A percentile compares a stretch with the other conserved stretches of the same genome.
Evolutionary conservation across 2,797 vertebrate genomes (phyloP).

Genomic region (Periparus ater): DNA sequence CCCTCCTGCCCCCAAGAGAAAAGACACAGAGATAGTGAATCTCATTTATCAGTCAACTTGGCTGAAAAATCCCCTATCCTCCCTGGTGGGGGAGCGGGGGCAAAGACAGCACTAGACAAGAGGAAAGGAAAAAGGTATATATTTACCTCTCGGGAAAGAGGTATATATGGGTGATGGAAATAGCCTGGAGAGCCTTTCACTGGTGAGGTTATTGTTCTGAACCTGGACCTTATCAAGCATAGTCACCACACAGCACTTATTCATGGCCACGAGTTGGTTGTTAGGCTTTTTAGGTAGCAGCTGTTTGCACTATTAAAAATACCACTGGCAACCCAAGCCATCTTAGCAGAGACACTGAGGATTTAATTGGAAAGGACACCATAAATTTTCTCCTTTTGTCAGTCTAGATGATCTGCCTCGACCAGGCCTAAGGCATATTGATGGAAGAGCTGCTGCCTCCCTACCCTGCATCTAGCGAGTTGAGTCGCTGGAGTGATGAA

Average conservation of each 20-base stretch:
- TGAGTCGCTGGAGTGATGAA: not conserved
- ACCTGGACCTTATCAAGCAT: not conserved
- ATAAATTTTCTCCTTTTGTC: constrained; percentile 27
- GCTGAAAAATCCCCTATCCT: not conserved
- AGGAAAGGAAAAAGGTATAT: not conserved
- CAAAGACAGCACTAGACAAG: accelerated
- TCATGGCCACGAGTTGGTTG: not conserved
- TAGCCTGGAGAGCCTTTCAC: not conserved
- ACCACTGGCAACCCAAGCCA: not conserved
- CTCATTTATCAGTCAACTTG: not conserved
- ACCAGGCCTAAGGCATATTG: not conserved
- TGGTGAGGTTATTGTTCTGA: not conserved
- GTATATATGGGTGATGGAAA: not conserved
- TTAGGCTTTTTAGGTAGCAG: not conserved
- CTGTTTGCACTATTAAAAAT: constrained; percentile 2
- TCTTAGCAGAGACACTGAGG: not conserved
- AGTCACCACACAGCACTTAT: not conserved
- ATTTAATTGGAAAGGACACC: constrained; percentile 11
- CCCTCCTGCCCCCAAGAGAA: not conserved
- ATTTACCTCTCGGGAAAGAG: not conserved
- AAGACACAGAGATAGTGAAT: not conserved
- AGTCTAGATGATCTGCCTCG: not conserved
- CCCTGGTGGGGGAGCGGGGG: not conserved
- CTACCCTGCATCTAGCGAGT: not conserved
- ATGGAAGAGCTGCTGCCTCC: not conserved